phyloP scores from a whole-genome alignment of 2,113 vertebrate genomes.

The Myiopsitta monachus region DNA sequence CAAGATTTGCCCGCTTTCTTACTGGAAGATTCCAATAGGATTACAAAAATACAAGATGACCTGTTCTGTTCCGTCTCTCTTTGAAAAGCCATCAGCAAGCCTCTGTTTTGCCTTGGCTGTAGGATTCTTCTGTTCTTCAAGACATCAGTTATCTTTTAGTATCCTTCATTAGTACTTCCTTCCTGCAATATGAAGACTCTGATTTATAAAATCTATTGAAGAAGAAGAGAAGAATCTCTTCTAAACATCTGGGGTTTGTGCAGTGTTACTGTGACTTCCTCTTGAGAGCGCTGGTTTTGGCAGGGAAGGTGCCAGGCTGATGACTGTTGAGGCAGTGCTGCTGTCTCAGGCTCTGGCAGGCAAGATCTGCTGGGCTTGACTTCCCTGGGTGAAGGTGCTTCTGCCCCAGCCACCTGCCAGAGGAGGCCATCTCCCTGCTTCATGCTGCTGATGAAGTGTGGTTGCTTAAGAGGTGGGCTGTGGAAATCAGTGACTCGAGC shows the following conservation, averaged over 20 bases:
- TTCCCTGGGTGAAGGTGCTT: background rate
- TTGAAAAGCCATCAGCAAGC: background rate
- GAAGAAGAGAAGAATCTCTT: background rate
- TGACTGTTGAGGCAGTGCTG: background rate
- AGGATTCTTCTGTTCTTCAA: background rate
- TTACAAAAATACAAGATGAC: background rate
- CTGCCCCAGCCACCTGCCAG: background rate
- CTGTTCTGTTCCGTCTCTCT: background rate
- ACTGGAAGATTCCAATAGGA: background rate
- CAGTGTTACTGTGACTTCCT: background rate
- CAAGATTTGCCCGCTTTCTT: background rate
- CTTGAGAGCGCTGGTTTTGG: accelerated
- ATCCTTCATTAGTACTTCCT: background rate
- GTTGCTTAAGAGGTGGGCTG: background rate
- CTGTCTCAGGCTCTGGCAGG: background rate
- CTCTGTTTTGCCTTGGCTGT: background rate
- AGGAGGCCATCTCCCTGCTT: background rate
- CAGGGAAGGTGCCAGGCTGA: background rate
- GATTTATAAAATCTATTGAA: background rate
- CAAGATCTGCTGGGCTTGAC: background rate
- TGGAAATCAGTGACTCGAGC: background rate
- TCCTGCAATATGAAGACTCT: background rate
- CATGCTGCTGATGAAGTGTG: background rate
- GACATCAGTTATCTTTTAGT: background rate
- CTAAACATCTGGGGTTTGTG: background rate